A percentile compares a stretch with the other conserved stretches of the same genome.
Conservation (phyloP, 2,113 vertebrate species). For the Tretioscincus oriximinensis region DNA sequence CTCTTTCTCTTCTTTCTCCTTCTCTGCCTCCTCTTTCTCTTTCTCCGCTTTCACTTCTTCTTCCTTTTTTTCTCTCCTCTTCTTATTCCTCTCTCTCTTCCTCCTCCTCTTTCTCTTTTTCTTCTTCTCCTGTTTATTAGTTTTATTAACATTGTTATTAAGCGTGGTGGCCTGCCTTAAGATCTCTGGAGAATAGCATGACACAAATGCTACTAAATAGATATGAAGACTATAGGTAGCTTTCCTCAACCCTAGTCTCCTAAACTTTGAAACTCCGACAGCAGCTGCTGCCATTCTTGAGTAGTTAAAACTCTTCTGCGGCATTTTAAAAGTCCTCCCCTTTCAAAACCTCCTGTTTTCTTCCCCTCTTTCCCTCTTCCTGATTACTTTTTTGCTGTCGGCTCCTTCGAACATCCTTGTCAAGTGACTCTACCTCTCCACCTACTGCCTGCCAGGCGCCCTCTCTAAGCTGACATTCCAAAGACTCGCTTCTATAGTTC, state of each 20-base stretch:
- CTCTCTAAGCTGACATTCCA: slow-evolving; percentile 59
- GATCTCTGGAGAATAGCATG: too few relatives aligned
- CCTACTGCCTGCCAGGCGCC: slow-evolving; percentile 58
- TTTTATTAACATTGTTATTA: too few relatives aligned
- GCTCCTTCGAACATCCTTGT: slow-evolving; percentile 56
- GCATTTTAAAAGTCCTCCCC: slow-evolving; percentile 47
- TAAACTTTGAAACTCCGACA: background rate
- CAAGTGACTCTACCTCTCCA: slow-evolving; percentile 60
- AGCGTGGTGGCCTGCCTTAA: too few relatives aligned
- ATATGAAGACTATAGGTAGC: too few relatives aligned
- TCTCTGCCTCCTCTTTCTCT: too few relatives aligned
- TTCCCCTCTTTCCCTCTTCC: slow-evolving; percentile 9
- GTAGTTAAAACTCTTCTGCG: slow-evolving; percentile 34
- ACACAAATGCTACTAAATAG: background rate
- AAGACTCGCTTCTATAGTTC: slow-evolving; percentile 52
- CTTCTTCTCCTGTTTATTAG: background rate
- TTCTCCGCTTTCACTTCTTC: too few relatives aligned
- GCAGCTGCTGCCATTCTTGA: slow-evolving; percentile 22
- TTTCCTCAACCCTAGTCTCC: background rate
- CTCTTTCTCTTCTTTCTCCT: too few relatives aligned
- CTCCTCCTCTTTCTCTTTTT: background rate
- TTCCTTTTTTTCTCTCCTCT: too few relatives aligned
- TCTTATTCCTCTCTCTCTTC: too few relatives aligned
- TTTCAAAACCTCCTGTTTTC: slow-evolving; percentile 32
- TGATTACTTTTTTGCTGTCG: slow-evolving; percentile 58